Percentiles rank a stretch among this genome's conserved stretches.
phyloP scores from a whole-genome alignment of 2,888 invertebrate genomes.

The Apoderus coryli region DNA sequence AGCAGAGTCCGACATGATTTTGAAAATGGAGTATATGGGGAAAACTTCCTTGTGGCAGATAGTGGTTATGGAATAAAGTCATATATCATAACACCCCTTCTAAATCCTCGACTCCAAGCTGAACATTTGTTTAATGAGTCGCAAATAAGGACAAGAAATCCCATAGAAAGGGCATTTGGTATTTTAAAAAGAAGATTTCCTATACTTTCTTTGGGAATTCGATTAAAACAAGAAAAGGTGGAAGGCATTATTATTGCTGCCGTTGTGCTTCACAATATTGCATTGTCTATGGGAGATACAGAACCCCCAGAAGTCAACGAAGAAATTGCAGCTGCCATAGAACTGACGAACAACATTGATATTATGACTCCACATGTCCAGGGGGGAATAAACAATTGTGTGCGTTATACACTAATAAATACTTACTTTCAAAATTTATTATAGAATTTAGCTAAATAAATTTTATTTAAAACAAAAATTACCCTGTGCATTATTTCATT shows the following conservation, averaged over 20 bases:
- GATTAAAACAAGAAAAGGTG: constrained; percentile 15
- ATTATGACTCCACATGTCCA: neutral
- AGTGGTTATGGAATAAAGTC: constrained; percentile 1
- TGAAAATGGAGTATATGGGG: constrained; percentile 5
- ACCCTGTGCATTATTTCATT: too few relatives aligned
- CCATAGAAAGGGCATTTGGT: constrained; percentile 20
- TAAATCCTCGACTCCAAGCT: neutral
- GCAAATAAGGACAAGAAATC: constrained; percentile 18
- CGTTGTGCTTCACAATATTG: constrained; percentile 17
- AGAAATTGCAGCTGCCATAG: neutral
- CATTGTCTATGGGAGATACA: neutral
- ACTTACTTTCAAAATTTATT: constrained; percentile 1
- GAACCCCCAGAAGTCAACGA: neutral
- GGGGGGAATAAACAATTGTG: neutral
- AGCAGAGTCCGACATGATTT: neutral
- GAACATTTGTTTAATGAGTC: constrained; percentile 12
- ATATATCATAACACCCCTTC: neutral
- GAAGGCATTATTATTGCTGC: constrained; percentile 14
- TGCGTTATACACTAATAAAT: neutral
- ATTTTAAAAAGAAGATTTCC: constrained; percentile 22
- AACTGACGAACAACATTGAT: neutral
- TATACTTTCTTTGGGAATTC: constrained; percentile 19
- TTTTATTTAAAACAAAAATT: neutral
- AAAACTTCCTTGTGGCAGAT: constrained; percentile 1
- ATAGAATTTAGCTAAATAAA: neutral